A percentile compares a stretch with the other conserved stretches of the same genome.
phyloP scores from a whole-genome alignment of 2,888 invertebrate species.

The Caenorhabditis plicata region DNA sequence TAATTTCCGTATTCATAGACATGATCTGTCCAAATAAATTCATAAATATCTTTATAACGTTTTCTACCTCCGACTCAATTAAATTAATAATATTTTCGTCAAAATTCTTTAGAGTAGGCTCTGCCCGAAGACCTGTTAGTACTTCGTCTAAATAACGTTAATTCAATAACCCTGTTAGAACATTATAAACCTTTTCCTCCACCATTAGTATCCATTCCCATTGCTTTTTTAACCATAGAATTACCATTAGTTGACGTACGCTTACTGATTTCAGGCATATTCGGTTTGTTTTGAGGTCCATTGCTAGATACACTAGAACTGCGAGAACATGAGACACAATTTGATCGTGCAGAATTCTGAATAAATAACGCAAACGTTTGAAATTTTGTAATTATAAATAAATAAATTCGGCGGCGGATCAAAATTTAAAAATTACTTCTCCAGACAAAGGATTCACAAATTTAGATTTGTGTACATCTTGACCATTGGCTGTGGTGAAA shows the following conservation, averaged over 20 bases:
- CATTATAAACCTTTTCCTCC: too few relatives aligned
- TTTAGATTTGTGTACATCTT: constrained; percentile 19
- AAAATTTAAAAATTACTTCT: constrained; percentile 3
- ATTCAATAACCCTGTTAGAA: too few relatives aligned
- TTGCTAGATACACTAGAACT: not conserved
- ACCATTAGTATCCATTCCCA: constrained; percentile 40
- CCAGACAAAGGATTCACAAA: constrained; percentile 4
- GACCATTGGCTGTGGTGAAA: constrained; percentile 18
- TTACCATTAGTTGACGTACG: constrained; percentile 2
- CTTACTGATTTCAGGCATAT: not conserved
- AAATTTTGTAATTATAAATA: too few relatives aligned
- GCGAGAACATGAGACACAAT: not conserved
- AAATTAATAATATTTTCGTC: constrained; percentile 46
- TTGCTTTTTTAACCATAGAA: constrained; percentile 26
- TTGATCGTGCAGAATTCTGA: not conserved
- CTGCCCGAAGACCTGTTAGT: constrained; percentile 25
- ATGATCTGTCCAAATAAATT: constrained; percentile 33
- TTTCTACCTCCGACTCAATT: constrained; percentile 45
- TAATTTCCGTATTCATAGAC: constrained; percentile 36
- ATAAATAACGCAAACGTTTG: too few relatives aligned
- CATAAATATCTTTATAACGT: not conserved
- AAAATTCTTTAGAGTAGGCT: constrained; percentile 45
- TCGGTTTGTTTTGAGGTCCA: constrained; percentile 6
- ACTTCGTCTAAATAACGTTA: too few relatives aligned
- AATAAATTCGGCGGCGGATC: too few relatives aligned